Percentiles rank a stretch among this genome's conserved stretches.
These are phyloP conservation scores for Dasysyrphus tricinctus DNA, from an alignment of 2,888 invertebrate genomes.

Conservation along the genomic window DNA sequence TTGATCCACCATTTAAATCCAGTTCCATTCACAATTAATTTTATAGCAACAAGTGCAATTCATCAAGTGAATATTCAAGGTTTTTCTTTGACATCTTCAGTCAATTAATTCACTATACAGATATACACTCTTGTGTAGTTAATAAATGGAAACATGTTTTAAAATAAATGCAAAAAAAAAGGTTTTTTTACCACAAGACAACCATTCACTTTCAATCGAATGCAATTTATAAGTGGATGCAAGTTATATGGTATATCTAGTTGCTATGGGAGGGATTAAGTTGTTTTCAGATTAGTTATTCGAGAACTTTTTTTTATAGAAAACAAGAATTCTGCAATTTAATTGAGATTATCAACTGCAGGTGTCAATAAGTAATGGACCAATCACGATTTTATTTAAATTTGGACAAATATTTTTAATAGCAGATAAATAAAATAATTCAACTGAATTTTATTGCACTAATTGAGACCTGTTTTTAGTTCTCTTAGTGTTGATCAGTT, in stretches of 20 bases:
- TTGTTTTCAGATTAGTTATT: neutral
- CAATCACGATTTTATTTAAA: conserved; percentile 38
- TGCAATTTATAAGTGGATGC: conserved; percentile 40
- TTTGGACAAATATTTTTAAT: conserved; percentile 13
- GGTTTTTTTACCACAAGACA: conserved; percentile 57
- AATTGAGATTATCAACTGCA: conserved; percentile 11
- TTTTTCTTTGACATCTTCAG: conserved; percentile 65
- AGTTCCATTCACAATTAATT: conserved; percentile 50
- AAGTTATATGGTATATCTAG: neutral
- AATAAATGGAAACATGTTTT: conserved; percentile 58
- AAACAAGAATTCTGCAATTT: conserved; percentile 23
- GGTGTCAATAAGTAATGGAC: conserved; percentile 35
- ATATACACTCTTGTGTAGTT: neutral
- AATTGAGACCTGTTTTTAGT: neutral
- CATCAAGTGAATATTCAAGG: conserved; percentile 65
- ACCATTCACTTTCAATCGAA: conserved; percentile 65
- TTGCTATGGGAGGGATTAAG: conserved; percentile 2
- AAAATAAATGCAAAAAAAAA: conserved; percentile 28
- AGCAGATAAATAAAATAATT: neutral
- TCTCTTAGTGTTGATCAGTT: neutral
- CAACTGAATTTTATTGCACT: neutral
- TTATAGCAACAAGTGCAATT: conserved; percentile 55
- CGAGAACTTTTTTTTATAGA: conserved; percentile 28
- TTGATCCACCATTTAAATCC: conserved; percentile 27
- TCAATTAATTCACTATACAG: conserved; percentile 50